These are phyloP conservation scores for Protophormia terraenovae DNA, from an alignment of 2,888 invertebrate species.

Conservation along the genomic window DNA sequence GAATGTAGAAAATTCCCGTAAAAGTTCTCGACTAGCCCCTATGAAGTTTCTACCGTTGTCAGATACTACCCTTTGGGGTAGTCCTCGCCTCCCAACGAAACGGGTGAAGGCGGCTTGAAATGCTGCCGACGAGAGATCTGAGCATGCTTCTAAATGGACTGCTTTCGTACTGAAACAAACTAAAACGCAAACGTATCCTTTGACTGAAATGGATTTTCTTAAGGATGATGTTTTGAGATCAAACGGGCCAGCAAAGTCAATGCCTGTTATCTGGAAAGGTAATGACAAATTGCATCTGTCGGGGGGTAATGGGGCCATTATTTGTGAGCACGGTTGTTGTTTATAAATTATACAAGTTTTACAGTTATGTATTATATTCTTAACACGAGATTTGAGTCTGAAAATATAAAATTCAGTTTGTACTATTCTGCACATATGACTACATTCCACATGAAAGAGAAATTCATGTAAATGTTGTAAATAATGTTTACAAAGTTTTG, in stretches of 20 bases:
- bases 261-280: background rate
- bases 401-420: background rate
- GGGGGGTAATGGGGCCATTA: too few relatives aligned
- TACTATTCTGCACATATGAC: background rate
- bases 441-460: background rate
- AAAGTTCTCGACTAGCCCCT: constrained; percentile 33
- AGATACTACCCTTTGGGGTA: constrained; percentile 1
- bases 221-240: background rate
- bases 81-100: constrained; percentile 50
- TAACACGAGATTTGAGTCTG: background rate
- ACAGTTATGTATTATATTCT: background rate
- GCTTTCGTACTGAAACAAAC: constrained; percentile 34
- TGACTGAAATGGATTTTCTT: background rate
- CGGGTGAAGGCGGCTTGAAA: constrained; percentile 50
- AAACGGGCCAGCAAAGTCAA: constrained; percentile 33
- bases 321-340: too few relatives aligned
- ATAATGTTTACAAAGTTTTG: background rate
- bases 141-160: constrained; percentile 30
- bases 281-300: too few relatives aligned
- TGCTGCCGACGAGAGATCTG: constrained; percentile 43
- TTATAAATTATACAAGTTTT: background rate
- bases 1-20: constrained; percentile 23
- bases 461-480: background rate
- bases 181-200: constrained; percentile 23
- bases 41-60: constrained; percentile 62